Evolutionary conservation across 2,113 vertebrate species (phyloP), one percentile per base, ranked within the genome.

Genomic region (Irena cyanogastra): DNA sequence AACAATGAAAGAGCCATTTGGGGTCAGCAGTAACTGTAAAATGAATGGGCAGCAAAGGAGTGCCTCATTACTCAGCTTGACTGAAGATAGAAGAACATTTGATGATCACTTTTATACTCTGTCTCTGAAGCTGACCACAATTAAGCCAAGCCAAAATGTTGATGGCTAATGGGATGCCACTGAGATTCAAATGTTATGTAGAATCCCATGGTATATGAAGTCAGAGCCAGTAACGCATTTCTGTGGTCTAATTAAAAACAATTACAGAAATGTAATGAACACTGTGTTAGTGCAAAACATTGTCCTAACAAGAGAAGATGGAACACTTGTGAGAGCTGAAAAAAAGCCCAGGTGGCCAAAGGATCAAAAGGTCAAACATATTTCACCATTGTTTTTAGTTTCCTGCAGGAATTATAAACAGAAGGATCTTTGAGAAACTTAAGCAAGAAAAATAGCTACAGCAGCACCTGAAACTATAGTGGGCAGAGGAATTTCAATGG

Each of bases 1-100:
- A 80, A 87, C 70, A 87, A 94, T 77, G 75, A 83, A 96, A 88
- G 59, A 95, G 63, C 57, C 77, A 59, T 96, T 65, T 83, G 82
- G 95, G 91, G 91, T 97, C 89, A 69, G 87, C 61, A 61, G 69
- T 87, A 94, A 72, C 87, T 90, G 81, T 87, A 92, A 93, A 95
- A 96, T 89, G 94, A 94, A 90, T 84, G 91, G 86, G 70, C 44
- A 81, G 91, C 64, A 89, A 78, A 92, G 86, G 76, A 94, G 33
- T 50, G 22, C 68, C 93, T 92, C 89, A 78, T 97, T 94, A 94
- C 52, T 95, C 93, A 90, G 91, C 86, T 66, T 93, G 86, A 84
- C 80, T 81, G 59, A 64, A 95, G 89, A 70, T 80, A 90, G 89
- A 83, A 70, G 68, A 94, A 85, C 80, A 94, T 91, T 80, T 90